These are phyloP conservation scores for Tetropium fuscum DNA, from an alignment of 2,888 invertebrate genomes.

Conservation along the genomic window DNA sequence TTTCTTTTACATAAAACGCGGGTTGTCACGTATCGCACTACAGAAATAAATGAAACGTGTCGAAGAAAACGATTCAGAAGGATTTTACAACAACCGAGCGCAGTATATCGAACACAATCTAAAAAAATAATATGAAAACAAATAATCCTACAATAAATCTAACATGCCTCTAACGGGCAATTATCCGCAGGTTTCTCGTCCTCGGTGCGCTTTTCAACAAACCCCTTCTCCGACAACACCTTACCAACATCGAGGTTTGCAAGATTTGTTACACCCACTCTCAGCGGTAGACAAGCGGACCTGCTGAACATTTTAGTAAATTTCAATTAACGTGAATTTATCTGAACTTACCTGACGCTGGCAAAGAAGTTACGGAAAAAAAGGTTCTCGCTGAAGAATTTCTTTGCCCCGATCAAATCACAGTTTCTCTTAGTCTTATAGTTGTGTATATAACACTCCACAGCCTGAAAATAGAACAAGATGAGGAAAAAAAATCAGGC, in stretches of 20 bases:
- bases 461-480: conserved; percentile 36
- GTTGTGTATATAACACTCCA: conserved; percentile 45
- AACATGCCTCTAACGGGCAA: conserved; percentile 23
- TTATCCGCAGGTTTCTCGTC: conserved; percentile 36
- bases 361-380: conserved; percentile 40
- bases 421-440: conserved; percentile 39
- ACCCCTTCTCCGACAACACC: conserved; percentile 36
- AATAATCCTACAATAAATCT: no score
- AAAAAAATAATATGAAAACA: no score
- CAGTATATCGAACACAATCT: not conserved
- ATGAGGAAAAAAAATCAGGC: no score
- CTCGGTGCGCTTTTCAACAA: conserved; percentile 30
- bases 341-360: conserved; percentile 33
- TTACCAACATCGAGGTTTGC: conserved; percentile 38
- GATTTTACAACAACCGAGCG: no score
- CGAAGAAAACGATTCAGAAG: no score
- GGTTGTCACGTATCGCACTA: no score
- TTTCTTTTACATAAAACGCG: no score
- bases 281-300: conserved; percentile 34
- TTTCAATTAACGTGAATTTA: conserved; percentile 6
- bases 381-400: conserved; percentile 45
- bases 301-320: conserved; percentile 27
- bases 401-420: conserved; percentile 28
- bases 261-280: conserved; percentile 32
- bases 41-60: no score